Evolutionary conservation across 2,113 vertebrate species (phyloP).

Genomic region (Cyanoramphus novaezelandiae): DNA sequence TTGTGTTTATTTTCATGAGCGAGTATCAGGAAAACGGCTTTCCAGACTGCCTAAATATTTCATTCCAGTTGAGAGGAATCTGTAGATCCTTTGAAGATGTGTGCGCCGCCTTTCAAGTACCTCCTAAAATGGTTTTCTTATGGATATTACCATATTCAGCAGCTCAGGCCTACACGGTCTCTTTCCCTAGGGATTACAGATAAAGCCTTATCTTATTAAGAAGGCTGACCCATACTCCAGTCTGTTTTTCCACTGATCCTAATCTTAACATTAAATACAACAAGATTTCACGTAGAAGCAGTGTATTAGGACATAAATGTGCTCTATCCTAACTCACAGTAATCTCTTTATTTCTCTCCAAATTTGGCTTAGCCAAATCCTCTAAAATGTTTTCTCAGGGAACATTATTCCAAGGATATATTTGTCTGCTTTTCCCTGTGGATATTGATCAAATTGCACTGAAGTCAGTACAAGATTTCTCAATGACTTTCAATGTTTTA

Average conservation of each 20-base stretch:
- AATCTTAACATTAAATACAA: not conserved
- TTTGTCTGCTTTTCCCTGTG: not conserved
- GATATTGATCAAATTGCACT: not conserved
- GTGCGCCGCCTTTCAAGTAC: not conserved
- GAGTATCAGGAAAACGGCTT: not conserved
- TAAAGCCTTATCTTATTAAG: not conserved
- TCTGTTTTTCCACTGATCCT: not conserved
- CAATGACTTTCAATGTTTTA: not conserved
- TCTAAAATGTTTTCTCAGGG: not conserved
- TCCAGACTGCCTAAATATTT: not conserved
- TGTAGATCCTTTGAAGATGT: not conserved
- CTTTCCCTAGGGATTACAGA: not conserved
- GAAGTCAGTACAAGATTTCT: not conserved
- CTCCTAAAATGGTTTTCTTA: slow-evolving; percentile 11
- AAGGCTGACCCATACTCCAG: not conserved
- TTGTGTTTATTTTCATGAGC: slow-evolving; percentile 18
- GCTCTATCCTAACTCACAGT: not conserved
- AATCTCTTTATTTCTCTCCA: slow-evolving; percentile 13
- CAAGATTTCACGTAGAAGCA: not conserved
- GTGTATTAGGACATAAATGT: not conserved
- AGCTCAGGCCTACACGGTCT: not conserved
- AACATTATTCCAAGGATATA: not conserved
- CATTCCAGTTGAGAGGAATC: not conserved
- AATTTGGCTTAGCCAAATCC: slow-evolving; percentile 7
- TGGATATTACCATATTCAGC: slow-evolving; percentile 11